Evolutionary conservation across 2,113 vertebrate genomes (phyloP), one percentile per base, ranked within the genome.

Genomic region (Delphinus delphis): DNA sequence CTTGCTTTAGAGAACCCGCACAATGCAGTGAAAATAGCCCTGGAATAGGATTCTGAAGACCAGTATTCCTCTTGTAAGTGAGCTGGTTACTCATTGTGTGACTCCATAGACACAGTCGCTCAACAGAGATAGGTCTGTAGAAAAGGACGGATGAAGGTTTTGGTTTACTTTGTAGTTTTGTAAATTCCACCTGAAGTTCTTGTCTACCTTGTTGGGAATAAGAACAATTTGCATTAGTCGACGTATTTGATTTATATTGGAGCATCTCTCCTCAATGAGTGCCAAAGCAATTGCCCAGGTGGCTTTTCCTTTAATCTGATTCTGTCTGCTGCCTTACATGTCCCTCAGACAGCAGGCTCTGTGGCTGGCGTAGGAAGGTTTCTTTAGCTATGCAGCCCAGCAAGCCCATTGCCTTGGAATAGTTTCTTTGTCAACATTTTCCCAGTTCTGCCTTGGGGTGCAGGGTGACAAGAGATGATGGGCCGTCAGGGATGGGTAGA

Each of bases 351-450:
- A 76, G 71, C 2, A 86, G 44, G 15, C 3, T 82, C n/a, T 77
- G 41, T 60, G 31, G 36, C 8, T 62, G 21, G 60, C 55, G 84
- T n/a, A 50, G 41, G 44, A 84, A 74, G 21, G 3, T 67, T 94
- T 88, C 21, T 88, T 80, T 62, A 83, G 31, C 7, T 84, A 73
- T 3, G 7, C 8, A 88, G 6, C 4, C 23, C 53, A 93, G 58
- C 6, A 92, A 92, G 76, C 10, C 3, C 31, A 58, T 83, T 87
- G 55, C 9, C 41, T 76, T 93, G 13, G 14, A 80, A 50, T 38
- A 36, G 2, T 68, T 93, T 95, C 53, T 70, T 88, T 94, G n/a
- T 91, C 62, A 92, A 62, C 14, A 41, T 60, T 88, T 96, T 86
- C 82, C 26, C 18, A 68, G 31, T 80, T 58, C 25, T 73, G n/a